Conservation (phyloP, 2,888 invertebrate genomes). For the Ennomos erosarius region DNA sequence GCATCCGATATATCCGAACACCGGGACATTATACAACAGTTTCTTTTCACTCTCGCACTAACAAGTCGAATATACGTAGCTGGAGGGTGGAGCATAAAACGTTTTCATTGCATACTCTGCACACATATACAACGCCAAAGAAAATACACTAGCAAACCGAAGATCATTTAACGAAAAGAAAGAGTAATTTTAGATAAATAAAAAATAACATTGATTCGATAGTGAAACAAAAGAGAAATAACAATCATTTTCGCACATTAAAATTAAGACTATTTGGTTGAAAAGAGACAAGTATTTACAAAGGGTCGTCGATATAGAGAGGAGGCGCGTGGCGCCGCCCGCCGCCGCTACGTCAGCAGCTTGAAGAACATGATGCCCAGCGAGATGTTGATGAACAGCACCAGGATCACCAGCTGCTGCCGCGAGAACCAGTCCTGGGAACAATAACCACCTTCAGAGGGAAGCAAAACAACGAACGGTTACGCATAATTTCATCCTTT, state of each 20-base stretch:
- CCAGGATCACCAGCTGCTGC: slow-evolving; percentile 97
- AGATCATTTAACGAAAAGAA: slow-evolving; percentile 64
- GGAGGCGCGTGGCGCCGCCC: slow-evolving; percentile 74
- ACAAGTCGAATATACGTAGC: slow-evolving; percentile 57
- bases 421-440: slow-evolving; percentile 98
- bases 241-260: slow-evolving; percentile 63
- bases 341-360: slow-evolving; percentile 95
- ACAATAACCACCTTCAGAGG: slow-evolving; percentile 22
- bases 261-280: slow-evolving; percentile 64
- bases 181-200: slow-evolving; percentile 38
- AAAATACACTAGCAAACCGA: slow-evolving; percentile 78
- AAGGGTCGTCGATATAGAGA: slow-evolving; percentile 53
- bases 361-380: slow-evolving; percentile 98
- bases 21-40: slow-evolving; percentile 59
- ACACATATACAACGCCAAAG: slow-evolving; percentile 77
- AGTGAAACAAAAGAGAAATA: slow-evolving; percentile 56
- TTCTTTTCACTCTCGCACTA: slow-evolving; percentile 70
- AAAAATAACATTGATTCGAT: slow-evolving; percentile 42
- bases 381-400: slow-evolving; percentile 96
- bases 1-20: slow-evolving; percentile 63
- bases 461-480: slow-evolving; percentile 5
- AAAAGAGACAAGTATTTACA: slow-evolving; percentile 72
- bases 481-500: too few species aligned
- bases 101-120: slow-evolving; percentile 64
- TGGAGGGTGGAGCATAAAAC: slow-evolving; percentile 61